Percentiles rank a stretch among this genome's conserved stretches.
Evolutionary conservation across 2,888 invertebrate species (phyloP).

Genomic region (Eristalis tenax): DNA sequence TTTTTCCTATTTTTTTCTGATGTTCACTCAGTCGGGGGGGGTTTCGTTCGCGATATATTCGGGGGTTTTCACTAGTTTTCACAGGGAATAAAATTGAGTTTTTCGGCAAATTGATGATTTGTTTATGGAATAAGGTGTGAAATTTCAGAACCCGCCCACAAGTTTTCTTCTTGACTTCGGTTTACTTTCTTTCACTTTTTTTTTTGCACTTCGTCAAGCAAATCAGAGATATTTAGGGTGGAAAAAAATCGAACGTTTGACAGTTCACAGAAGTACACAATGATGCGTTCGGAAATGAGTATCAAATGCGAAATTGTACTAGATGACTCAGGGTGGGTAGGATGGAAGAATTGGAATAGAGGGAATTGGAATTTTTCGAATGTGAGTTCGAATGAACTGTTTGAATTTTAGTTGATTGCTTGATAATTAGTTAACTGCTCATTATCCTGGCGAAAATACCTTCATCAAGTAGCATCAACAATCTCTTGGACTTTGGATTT

Average conservation of each 20-base stretch:
- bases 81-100: constrained; percentile 11
- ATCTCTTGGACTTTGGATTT: too few relatives aligned
- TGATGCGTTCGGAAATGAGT: constrained; percentile 47
- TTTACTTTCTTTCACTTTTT: constrained; percentile 47
- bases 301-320: constrained; percentile 35
- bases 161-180: constrained; percentile 59
- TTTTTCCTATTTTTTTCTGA: constrained; percentile 19
- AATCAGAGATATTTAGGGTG: constrained; percentile 62
- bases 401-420: too few relatives aligned
- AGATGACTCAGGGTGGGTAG: constrained; percentile 26
- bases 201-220: constrained; percentile 64
- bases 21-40: constrained; percentile 2
- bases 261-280: constrained; percentile 63
- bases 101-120: constrained; percentile 16
- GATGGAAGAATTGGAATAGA: background rate
- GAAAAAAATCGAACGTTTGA: constrained; percentile 71
- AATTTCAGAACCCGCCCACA: constrained; percentile 72
- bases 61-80: constrained; percentile 1
- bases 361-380: background rate
- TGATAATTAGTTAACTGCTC: too few relatives aligned
- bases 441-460: too few relatives aligned
- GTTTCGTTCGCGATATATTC: constrained; percentile 24
- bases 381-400: background rate
- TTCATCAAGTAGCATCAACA: too few relatives aligned
- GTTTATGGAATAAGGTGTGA: constrained; percentile 36